A percentile compares a stretch with the other conserved stretches of the same genome.
phyloP scores from a whole-genome alignment of 2,113 vertebrate genomes.

The Stegostoma tigrinum region DNA sequence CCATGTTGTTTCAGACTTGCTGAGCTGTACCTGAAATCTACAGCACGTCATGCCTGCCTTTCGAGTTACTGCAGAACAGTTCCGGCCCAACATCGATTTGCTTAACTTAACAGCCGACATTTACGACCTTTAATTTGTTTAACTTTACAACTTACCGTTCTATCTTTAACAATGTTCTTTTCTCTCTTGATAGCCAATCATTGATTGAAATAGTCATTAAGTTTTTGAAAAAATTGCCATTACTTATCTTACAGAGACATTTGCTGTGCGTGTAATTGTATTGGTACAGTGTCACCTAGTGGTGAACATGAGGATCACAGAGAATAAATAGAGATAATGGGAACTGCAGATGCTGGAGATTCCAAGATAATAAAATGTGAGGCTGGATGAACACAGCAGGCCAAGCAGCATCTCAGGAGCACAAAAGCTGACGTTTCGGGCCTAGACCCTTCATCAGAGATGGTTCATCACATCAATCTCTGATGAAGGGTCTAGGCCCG shows the following conservation, averaged over 20 bases:
- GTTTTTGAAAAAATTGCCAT: background rate
- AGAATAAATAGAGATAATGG: too few relatives aligned
- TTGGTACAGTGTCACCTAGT: background rate
- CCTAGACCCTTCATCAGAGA: too few relatives aligned
- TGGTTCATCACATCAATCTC: too few relatives aligned
- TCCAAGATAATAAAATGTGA: too few relatives aligned
- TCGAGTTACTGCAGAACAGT: background rate
- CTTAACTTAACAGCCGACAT: background rate
- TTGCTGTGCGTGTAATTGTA: background rate
- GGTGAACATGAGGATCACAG: background rate
- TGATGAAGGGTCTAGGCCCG: too few relatives aligned
- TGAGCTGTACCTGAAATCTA: background rate
- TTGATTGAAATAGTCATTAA: background rate
- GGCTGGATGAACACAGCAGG: too few relatives aligned
- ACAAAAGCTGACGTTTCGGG: too few relatives aligned
- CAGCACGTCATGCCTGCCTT: background rate
- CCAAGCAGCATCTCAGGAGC: too few relatives aligned
- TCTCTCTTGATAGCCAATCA: background rate
- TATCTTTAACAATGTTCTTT: background rate
- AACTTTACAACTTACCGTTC: background rate
- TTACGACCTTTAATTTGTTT: too few relatives aligned
- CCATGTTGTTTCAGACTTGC: background rate
- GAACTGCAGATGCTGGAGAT: too few relatives aligned
- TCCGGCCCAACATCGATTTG: background rate
- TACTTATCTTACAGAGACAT: background rate